A percentile compares a stretch with the other conserved stretches of the same genome.
Conservation (phyloP, 2,113 vertebrate genomes). For the Microcebus griseorufus region DNA sequence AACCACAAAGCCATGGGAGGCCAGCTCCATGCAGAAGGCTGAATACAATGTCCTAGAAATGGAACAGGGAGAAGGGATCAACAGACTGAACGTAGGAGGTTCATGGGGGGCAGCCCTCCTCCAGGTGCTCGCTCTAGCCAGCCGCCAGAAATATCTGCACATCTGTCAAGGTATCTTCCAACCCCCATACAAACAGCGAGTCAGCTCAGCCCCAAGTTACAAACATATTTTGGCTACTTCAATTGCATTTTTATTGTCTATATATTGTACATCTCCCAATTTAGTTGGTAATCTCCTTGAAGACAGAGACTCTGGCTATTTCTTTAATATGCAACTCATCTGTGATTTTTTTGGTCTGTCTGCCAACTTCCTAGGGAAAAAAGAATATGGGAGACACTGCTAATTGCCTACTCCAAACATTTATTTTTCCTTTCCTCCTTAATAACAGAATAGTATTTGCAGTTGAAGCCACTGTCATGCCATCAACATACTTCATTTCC, state of each 20-base stretch:
- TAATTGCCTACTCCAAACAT: background rate
- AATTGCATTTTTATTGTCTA: background rate
- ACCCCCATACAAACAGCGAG: background rate
- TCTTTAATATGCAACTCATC: slow-evolving; percentile 11
- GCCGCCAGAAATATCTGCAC: background rate
- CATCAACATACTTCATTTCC: background rate
- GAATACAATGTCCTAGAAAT: slow-evolving; percentile 84
- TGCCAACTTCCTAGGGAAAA: background rate
- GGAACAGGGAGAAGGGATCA: background rate
- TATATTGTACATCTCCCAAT: background rate
- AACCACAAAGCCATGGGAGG: slow-evolving; percentile 85
- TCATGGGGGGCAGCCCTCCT: background rate
- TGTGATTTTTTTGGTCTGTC: background rate
- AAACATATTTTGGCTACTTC: background rate
- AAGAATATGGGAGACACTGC: background rate
- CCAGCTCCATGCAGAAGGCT: slow-evolving; percentile 84
- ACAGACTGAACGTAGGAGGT: background rate
- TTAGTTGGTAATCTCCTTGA: background rate
- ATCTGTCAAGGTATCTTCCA: background rate
- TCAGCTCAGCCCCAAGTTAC: background rate
- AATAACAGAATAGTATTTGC: background rate
- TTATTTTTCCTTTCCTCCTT: background rate
- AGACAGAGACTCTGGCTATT: background rate
- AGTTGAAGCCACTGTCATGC: background rate
- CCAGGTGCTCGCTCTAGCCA: background rate